Conservation (phyloP, 2,113 vertebrate genomes). For the Cygnus atratus region DNA sequence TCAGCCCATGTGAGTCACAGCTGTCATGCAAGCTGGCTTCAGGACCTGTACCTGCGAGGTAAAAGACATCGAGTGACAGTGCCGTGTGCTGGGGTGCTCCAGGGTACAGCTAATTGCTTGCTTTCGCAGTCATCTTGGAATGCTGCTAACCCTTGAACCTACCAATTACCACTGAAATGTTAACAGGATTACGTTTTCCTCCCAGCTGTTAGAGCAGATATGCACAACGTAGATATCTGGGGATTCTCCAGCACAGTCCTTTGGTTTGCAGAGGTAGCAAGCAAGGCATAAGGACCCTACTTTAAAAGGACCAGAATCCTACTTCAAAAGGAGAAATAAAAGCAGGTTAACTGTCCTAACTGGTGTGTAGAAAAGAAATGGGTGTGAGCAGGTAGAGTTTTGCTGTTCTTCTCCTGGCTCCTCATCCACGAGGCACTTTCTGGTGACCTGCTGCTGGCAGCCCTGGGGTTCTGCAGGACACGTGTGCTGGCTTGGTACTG, state of each 20-base stretch:
- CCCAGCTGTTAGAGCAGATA: background rate
- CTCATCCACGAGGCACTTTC: background rate
- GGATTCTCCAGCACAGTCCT: background rate
- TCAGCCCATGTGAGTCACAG: fast-evolving
- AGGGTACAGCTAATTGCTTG: background rate
- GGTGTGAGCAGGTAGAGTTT: background rate
- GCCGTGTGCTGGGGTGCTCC: background rate
- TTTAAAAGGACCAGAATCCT: background rate
- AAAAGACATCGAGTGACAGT: background rate
- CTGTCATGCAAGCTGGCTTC: background rate
- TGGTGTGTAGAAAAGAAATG: background rate
- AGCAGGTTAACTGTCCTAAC: background rate
- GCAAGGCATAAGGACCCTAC: background rate
- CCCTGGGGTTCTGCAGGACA: background rate
- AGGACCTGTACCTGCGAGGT: background rate
- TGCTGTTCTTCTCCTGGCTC: background rate
- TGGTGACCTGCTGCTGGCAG: background rate
- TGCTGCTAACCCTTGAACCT: background rate
- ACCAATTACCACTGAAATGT: background rate
- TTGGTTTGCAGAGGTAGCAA: background rate
- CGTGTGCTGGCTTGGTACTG: fast-evolving
- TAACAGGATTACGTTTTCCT: background rate
- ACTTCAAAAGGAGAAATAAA: background rate
- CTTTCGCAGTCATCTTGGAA: background rate
- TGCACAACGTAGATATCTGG: fast-evolving